Evolutionary conservation across 2,113 vertebrate species (phyloP), one percentile per base, ranked within the genome.

Genomic region (Oncorhynchus masou): DNA sequence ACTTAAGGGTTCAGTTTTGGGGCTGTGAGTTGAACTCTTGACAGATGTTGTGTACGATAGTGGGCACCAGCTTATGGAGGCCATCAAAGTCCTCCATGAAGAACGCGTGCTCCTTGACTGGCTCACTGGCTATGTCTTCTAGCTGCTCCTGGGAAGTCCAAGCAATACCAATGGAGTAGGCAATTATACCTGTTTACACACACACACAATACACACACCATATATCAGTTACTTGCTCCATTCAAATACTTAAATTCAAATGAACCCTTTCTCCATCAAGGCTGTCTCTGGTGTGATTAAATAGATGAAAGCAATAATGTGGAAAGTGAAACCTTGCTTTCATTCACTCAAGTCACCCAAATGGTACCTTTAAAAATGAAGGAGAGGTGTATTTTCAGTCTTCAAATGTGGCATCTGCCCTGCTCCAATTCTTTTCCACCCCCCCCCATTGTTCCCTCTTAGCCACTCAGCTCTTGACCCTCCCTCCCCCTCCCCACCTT

Each of bases 61-160:
- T 96, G 73, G 96, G 87, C 24, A 98, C 96, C 1, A 91, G 93
- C 78, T 88, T 94, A 90, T 97, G 95, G 69, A 99, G 96, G 89
- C 93, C 92, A 89, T 99, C 97, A 68, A 99, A 99, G 83, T 99
- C 98, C 5, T 99, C 97, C 84, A 98, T 96, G 0, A 99, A 99
- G 93, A 98, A 99, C 76, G 96, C 95, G 81, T 99, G 98, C 7
- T 99, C 96, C 73, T 91, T 95, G 88, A 95, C 94, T 0, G 98
- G 97, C 79, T 98, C 95, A 0, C 96, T 96, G 83, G 98, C 98
- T 0, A 99, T 98, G 90, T 96, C 91, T 86, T 98, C 96, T 80
- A 99, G 93, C 85, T 99, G 97, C 0, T 99, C 98, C 84, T 95
- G 96, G 16, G 96, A 96, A 0, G 97, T 97, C 97, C 97, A 99